phyloP scores from a whole-genome alignment of 2,113 vertebrate species.

The Corapipo altera region DNA sequence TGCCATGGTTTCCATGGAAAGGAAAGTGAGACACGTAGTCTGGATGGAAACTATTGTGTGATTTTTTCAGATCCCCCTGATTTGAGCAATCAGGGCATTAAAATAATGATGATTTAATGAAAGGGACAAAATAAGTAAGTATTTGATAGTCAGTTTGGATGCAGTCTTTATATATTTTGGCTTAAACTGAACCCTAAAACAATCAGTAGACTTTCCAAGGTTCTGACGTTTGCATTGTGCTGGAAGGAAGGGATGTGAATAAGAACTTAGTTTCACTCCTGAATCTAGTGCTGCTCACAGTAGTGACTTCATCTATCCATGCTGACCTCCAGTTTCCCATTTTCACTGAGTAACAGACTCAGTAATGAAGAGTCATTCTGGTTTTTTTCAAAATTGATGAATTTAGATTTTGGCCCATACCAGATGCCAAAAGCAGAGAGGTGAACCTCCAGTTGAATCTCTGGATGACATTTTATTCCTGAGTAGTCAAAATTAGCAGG shows the following conservation, averaged over 20 bases:
- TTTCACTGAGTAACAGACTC: background rate
- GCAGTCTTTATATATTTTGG: background rate
- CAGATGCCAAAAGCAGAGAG: background rate
- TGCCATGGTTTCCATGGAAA: slow-evolving; percentile 5
- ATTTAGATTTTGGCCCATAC: background rate
- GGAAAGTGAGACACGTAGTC: background rate
- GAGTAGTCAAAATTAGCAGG: background rate
- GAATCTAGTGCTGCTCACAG: background rate
- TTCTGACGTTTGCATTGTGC: background rate
- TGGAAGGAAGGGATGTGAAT: background rate
- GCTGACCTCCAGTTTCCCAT: background rate
- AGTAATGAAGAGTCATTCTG: background rate
- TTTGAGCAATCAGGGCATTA: background rate
- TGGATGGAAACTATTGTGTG: background rate
- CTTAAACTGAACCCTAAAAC: background rate
- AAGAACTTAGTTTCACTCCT: background rate
- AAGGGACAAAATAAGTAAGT: background rate
- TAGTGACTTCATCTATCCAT: background rate
- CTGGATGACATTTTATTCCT: background rate
- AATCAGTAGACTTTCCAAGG: background rate
- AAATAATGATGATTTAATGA: background rate
- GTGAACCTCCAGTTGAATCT: background rate
- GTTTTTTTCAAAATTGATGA: background rate
- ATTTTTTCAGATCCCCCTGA: background rate
- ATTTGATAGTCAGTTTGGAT: background rate